These are phyloP conservation scores for Chaenogobius annularis DNA, from an alignment of 2,113 vertebrate genomes.

Conservation along the genomic window DNA sequence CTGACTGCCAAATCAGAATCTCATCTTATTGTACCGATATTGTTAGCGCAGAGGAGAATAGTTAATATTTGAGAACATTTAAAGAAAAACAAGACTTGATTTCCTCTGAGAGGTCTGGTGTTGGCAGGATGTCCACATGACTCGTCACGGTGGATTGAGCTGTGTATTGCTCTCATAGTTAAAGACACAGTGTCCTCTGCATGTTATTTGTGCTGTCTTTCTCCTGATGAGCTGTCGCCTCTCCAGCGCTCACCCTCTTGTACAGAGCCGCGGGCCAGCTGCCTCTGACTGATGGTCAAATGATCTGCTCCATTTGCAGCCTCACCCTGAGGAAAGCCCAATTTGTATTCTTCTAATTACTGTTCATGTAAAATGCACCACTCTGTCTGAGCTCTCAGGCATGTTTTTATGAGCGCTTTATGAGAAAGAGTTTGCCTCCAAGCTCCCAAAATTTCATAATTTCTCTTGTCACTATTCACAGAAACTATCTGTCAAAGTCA, in stretches of 20 bases:
- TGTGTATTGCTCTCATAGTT: background rate
- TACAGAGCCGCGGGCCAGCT: conserved; percentile 19
- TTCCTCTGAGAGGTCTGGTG: conserved; percentile 30
- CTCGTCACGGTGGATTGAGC: conserved; percentile 3
- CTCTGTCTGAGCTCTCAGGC: conserved; percentile 39
- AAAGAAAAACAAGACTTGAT: conserved; percentile 18
- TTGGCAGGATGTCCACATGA: conserved; percentile 12
- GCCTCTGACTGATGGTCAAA: conserved; percentile 54
- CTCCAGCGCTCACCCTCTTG: conserved; percentile 14
- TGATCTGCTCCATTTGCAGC: conserved; percentile 52
- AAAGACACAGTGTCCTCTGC: conserved; percentile 1
- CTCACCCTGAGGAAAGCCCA: conserved; percentile 23
- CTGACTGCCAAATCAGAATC: background rate
- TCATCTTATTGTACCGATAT: conserved; percentile 32
- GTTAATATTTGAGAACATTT: conserved; percentile 33
- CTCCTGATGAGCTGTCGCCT: conserved; percentile 35
- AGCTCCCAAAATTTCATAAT: conserved; percentile 10
- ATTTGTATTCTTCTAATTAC: conserved; percentile 53
- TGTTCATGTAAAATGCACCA: conserved; percentile 49
- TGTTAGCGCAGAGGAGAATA: conserved; percentile 10
- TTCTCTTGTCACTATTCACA: conserved; percentile 8
- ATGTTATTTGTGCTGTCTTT: conserved; percentile 28
- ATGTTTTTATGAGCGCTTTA: conserved; percentile 43
- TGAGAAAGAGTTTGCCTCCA: conserved; percentile 17
- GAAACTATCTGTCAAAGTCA: background rate